Conservation (phyloP, 1,140 invertebrate genomes). For the Tetragnatha versicolor region DNA sequence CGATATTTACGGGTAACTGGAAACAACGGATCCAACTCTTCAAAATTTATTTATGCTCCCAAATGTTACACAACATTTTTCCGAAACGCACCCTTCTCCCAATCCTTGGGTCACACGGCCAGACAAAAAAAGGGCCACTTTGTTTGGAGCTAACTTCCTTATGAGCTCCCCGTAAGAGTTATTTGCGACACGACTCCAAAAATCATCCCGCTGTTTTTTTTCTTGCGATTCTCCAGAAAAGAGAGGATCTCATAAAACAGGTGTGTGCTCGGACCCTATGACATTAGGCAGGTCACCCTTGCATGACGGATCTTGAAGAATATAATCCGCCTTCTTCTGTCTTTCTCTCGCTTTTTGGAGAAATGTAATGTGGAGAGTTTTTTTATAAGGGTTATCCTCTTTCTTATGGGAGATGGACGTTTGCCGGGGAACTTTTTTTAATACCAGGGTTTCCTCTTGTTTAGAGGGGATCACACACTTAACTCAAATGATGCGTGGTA, state of each 20-base stretch:
- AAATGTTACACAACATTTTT: too few species aligned
- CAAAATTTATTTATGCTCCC: too few species aligned
- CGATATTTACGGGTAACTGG: too few species aligned
- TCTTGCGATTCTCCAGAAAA: conserved; percentile 3
- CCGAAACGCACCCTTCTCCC: too few species aligned
- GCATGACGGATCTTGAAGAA: conserved; percentile 41
- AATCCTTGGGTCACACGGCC: conserved; percentile 2
- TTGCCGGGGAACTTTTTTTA: too few species aligned
- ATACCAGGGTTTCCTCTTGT: background rate
- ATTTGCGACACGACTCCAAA: conserved; percentile 41
- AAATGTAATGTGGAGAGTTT: background rate
- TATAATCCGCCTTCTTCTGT: conserved; percentile 16
- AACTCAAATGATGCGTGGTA: too few species aligned
- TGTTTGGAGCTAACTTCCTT: conserved; percentile 46
- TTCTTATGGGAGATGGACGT: background rate
- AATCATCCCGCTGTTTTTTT: conserved; percentile 41
- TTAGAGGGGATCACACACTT: background rate
- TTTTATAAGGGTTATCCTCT: background rate
- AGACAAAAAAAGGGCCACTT: conserved; percentile 27
- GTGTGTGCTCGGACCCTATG: conserved; percentile 35
- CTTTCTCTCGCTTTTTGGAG: background rate
- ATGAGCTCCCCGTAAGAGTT: conserved; percentile 41
- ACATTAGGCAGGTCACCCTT: conserved; percentile 37
- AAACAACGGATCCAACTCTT: too few species aligned
- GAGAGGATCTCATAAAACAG: conserved; percentile 9